phyloP scores from a whole-genome alignment of 2,113 vertebrate species.

The Hoplias malabaricus region DNA sequence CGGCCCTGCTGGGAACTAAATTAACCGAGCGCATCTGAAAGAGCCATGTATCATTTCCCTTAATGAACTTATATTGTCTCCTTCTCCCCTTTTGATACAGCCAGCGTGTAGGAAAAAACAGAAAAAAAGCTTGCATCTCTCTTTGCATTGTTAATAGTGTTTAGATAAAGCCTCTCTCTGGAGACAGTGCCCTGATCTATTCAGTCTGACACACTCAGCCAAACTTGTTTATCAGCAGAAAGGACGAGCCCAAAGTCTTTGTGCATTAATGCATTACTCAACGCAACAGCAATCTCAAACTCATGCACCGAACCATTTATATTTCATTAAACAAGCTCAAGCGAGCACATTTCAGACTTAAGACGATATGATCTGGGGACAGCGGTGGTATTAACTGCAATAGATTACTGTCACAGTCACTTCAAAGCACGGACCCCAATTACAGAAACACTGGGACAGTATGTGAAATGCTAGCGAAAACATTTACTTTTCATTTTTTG shows the following conservation, averaged over 20 bases:
- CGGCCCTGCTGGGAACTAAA: constrained; percentile 54
- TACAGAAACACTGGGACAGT: no score
- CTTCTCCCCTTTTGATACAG: not conserved
- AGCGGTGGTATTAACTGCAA: not conserved
- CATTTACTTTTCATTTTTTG: no score
- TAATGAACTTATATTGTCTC: constrained; percentile 61
- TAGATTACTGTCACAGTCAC: not conserved
- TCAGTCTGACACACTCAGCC: not conserved
- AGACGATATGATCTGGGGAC: not conserved
- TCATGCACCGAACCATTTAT: not conserved
- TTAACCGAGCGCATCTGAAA: constrained; percentile 53
- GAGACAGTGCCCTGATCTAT: constrained; percentile 1
- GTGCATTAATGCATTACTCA: not conserved
- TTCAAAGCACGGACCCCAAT: no score
- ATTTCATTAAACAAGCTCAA: constrained; percentile 1
- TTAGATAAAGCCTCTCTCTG: constrained; percentile 12
- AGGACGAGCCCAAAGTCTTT: not conserved
- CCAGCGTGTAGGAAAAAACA: not conserved
- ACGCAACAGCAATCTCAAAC: not conserved
- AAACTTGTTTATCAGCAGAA: not conserved
- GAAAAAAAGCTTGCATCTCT: not conserved
- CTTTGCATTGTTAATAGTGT: constrained; percentile 15
- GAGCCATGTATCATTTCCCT: constrained; percentile 49
- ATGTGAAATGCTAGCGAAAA: no score
- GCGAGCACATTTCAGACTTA: not conserved